phyloP scores from a whole-genome alignment of 1,140 invertebrate species.

The Lepidurus couesii region DNA sequence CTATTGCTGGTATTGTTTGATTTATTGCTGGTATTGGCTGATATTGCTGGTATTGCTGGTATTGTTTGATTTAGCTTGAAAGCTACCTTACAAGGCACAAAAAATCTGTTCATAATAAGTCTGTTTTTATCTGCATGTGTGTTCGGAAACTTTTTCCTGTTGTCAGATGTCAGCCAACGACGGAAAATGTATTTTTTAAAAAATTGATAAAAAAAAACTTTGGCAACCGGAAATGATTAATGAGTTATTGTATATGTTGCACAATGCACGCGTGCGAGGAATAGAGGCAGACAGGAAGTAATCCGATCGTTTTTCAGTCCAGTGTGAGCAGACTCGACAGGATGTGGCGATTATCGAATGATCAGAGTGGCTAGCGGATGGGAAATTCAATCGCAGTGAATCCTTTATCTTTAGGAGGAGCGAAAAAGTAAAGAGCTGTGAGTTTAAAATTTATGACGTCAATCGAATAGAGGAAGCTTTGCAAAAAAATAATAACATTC shows the following conservation, averaged over 20 bases:
- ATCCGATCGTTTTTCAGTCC: not conserved
- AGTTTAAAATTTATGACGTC: not conserved
- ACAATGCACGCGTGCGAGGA: not conserved
- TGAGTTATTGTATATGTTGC: not conserved
- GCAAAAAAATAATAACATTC: not conserved
- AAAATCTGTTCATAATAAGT: too few relatives aligned
- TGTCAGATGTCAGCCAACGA: too few relatives aligned
- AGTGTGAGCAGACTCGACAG: not conserved
- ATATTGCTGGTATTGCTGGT: too few relatives aligned
- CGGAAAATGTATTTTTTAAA: not conserved
- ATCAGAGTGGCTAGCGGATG: not conserved
- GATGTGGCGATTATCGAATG: not conserved
- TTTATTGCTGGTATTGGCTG: too few relatives aligned
- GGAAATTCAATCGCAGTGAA: not conserved
- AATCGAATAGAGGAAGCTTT: not conserved
- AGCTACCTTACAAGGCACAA: too few relatives aligned
- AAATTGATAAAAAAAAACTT: not conserved
- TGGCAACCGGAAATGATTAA: not conserved
- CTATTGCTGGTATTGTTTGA: too few relatives aligned
- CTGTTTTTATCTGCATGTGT: too few relatives aligned
- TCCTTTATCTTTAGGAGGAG: not conserved
- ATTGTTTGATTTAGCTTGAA: too few relatives aligned
- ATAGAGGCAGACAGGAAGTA: not conserved
- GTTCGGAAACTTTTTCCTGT: too few relatives aligned
- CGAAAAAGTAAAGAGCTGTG: not conserved